Evolutionary conservation across 1,140 invertebrate species (phyloP), one percentile per base, ranked within the genome.

Genomic region (Calephelis virginiensis): DNA sequence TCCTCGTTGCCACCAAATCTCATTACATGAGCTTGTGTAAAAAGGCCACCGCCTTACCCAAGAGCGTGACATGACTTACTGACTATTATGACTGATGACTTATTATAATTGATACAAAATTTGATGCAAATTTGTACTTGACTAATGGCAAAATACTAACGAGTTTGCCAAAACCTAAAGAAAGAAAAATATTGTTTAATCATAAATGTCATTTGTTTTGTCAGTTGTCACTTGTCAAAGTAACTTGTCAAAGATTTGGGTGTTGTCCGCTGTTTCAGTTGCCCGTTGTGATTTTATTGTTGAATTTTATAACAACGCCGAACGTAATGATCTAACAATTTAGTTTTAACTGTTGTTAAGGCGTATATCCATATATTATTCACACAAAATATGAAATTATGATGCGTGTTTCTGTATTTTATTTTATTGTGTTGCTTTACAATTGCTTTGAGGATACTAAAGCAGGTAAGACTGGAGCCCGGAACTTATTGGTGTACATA

Each of bases 301-400:
- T 59, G 17, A 59, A 59, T 59, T 59, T 64, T 71, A 14, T 78
- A 77, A 80, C 83, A 86, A 86, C 84, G 83, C 77, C 75, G 50
- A 80, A 66, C 69, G 77, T 87, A 88, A 88, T 88, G 87, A 90
- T 90, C 78, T 87, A 90, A 90, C 87, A 85, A 75, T 74, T 67
- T 70, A 79, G 80, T 81, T 77, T 46, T 82, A 76, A 81, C 71
- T 79, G 75, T 71, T 68, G 75, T 69, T 68, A 74, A 63, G 63
- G 61, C 61, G 74, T 72, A 70, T 64, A 70, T 68, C 73, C 77
- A 46, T 71, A 74, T 61, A 69, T 69, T 64, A 63, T 66, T 68
- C 62, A 63, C 67, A 67, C 66, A 66, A 81, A 82, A 61, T 77
- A 90, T 90, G 88, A 90, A 83, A 86, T 90, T 90, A 90, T 86